Evolutionary conservation across 2,113 vertebrate species (phyloP).

Genomic region (Brienomyrus brachyistius): DNA sequence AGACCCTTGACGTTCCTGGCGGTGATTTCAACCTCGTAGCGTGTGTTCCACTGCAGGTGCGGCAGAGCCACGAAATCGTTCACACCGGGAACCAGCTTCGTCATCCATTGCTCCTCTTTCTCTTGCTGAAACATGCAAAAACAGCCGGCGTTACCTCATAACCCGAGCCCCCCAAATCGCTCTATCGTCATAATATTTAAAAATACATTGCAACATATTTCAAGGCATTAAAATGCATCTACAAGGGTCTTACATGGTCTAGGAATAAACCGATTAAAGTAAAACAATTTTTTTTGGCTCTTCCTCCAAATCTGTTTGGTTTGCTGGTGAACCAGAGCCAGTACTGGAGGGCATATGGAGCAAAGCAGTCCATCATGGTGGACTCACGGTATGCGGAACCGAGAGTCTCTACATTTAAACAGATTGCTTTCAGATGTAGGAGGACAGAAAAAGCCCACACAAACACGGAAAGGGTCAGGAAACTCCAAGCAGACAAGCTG

Average conservation of each 20-base stretch:
- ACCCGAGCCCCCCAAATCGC: background rate
- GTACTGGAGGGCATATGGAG: background rate
- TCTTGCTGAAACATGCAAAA: slow-evolving; percentile 64
- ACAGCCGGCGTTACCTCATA: background rate
- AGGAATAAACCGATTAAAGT: background rate
- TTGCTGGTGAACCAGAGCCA: background rate
- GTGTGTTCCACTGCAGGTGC: slow-evolving; percentile 91
- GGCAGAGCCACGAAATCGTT: slow-evolving; percentile 88
- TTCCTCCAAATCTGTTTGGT: background rate
- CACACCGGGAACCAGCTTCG: slow-evolving; percentile 85
- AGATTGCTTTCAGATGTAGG: background rate
- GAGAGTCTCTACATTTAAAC: background rate
- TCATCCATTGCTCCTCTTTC: slow-evolving; percentile 95
- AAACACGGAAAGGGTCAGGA: background rate
- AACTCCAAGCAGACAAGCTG: background rate
- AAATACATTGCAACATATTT: background rate
- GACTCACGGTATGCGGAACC: background rate
- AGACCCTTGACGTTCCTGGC: slow-evolving; percentile 89
- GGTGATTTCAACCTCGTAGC: slow-evolving; percentile 93
- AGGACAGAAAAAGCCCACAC: background rate
- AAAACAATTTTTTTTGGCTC: background rate
- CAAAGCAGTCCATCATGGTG: background rate
- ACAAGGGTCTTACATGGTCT: background rate
- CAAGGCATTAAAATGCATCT: background rate
- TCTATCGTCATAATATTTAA: background rate